Conservation (phyloP, 1,140 invertebrate species). For the Procambarus clarkii region DNA sequence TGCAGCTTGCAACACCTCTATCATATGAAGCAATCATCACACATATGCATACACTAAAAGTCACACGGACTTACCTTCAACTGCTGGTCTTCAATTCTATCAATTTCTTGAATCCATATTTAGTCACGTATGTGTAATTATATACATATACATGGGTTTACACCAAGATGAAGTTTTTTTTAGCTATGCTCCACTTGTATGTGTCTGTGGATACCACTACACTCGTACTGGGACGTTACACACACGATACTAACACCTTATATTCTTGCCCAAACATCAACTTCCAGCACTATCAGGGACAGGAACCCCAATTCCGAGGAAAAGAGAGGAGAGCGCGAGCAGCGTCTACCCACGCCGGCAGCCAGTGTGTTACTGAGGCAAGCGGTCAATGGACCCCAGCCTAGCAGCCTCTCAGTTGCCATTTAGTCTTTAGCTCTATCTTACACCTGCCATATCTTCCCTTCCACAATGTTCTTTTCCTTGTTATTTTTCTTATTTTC, state of each 20-base stretch:
- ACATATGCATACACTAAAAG: too few species aligned
- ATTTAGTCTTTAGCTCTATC: not conserved
- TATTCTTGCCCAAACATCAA: not conserved
- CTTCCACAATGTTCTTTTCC: not conserved
- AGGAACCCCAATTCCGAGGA: not conserved
- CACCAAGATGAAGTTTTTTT: not conserved
- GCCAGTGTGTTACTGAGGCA: slow-evolving; percentile 39
- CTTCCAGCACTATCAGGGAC: not conserved
- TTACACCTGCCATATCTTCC: not conserved
- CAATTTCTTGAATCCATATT: slow-evolving; percentile 12
- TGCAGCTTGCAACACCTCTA: too few species aligned
- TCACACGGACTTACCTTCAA: too few species aligned
- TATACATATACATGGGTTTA: not conserved
- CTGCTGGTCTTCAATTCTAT: not conserved
- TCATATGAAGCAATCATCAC: too few species aligned
- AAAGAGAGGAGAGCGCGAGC: not conserved
- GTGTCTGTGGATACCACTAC: not conserved
- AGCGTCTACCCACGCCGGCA: not conserved
- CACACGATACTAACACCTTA: not conserved
- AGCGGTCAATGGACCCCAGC: slow-evolving; percentile 29
- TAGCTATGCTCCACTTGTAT: not conserved
- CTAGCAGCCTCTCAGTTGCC: slow-evolving; percentile 5
- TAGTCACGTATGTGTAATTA: not conserved
- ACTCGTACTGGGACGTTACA: not conserved
- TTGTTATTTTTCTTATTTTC: not conserved